Evolutionary conservation across 2,113 vertebrate genomes (phyloP).

Genomic region (Acrocephalus arundinaceus): DNA sequence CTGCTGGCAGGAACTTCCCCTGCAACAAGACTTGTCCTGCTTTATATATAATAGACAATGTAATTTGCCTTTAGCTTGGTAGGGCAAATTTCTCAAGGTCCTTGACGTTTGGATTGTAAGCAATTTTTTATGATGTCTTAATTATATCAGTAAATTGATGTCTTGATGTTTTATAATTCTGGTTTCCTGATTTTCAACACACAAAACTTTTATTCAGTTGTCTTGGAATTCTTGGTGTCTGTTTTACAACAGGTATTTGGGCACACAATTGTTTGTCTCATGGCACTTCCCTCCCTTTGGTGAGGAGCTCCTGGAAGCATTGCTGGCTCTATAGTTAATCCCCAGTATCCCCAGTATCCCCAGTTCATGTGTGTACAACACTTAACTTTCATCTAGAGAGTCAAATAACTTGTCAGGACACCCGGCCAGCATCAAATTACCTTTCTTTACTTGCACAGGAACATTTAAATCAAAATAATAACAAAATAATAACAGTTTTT

Average conservation of each 20-base stretch:
- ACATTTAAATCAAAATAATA: not conserved
- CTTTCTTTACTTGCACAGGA: not conserved
- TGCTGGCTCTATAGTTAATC: not conserved
- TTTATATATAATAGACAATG: not conserved
- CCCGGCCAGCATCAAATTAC: not conserved
- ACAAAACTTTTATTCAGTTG: not conserved
- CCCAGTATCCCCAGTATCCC: not conserved
- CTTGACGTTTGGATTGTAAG: not conserved
- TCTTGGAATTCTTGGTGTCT: not conserved
- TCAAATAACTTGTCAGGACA: not conserved
- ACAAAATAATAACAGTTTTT: not conserved
- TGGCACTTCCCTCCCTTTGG: not conserved
- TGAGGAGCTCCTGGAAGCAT: not conserved
- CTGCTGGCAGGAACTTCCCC: not conserved
- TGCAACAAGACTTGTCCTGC: not conserved
- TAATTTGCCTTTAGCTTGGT: not conserved
- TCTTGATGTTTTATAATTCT: not conserved
- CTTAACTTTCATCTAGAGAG: not conserved
- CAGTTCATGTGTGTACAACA: not conserved
- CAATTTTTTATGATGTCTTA: not conserved
- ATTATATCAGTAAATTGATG: not conserved
- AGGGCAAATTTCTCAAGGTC: not conserved
- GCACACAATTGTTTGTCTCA: not conserved
- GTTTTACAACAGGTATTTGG: not conserved
- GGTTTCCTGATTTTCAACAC: not conserved